Percentiles rank a stretch among this genome's conserved stretches.
phyloP scores from a whole-genome alignment of 2,888 invertebrate species.

The Tinea trinotella region DNA sequence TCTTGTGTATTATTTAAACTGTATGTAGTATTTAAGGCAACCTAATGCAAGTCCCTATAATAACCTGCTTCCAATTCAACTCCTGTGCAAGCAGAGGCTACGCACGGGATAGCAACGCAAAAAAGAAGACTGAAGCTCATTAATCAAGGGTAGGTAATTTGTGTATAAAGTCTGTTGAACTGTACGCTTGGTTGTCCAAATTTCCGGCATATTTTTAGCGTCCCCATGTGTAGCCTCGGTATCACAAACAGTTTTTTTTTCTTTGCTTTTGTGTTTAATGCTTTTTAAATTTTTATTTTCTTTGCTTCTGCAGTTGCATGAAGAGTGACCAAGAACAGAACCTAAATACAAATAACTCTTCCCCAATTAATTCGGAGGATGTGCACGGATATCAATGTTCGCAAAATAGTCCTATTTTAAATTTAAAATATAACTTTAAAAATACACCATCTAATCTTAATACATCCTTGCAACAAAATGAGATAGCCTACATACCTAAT shows the following conservation, averaged over 20 bases:
- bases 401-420: slow-evolving; percentile 35
- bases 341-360: neutral
- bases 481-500: no score
- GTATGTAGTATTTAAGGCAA: neutral
- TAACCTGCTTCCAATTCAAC: slow-evolving; percentile 14
- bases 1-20: slow-evolving; percentile 27
- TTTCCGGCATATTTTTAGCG: no score
- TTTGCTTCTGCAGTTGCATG: neutral
- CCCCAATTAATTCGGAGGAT: slow-evolving; percentile 36
- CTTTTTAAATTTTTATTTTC: neutral
- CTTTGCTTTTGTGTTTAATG: neutral
- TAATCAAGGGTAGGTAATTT: no score
- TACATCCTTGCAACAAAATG: neutral
- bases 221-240: no score
- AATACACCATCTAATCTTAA: neutral
- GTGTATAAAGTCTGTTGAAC: no score
- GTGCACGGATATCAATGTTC: slow-evolving; percentile 56
- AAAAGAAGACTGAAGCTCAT: no score
- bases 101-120: no score
- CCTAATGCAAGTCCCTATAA: neutral
- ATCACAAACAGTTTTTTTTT: no score
- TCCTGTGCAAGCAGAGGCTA: no score
- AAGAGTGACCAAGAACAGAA: neutral
- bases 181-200: no score
- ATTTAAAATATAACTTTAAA: neutral